Conservation (phyloP, 2,888 invertebrate species). For the Xanthostigma xanthostigma region DNA sequence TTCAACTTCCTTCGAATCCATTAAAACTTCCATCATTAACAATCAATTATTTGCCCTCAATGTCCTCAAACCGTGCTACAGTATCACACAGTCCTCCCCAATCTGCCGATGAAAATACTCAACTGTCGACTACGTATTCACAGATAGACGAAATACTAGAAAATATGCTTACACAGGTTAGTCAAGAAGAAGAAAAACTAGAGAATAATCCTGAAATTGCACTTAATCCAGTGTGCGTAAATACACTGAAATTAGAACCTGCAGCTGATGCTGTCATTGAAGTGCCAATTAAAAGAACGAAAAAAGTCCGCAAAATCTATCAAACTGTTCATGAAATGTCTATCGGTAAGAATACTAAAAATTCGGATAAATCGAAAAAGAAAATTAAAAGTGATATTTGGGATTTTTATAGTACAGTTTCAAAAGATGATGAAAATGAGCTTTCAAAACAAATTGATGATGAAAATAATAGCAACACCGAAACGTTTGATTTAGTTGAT, state of each 20-base stretch:
- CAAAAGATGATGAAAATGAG: not conserved
- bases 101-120: too few relatives aligned
- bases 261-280: constrained; percentile 27
- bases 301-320: constrained; percentile 19
- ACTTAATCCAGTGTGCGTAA: constrained; percentile 18
- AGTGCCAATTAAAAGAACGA: constrained; percentile 25
- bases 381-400: not conserved
- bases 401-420: not conserved
- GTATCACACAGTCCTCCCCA: too few relatives aligned
- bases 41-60: too few relatives aligned
- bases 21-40: too few relatives aligned
- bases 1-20: too few relatives aligned
- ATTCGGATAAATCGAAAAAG: not conserved
- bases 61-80: too few relatives aligned
- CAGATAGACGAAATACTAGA: constrained; percentile 29
- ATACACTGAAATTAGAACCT: constrained; percentile 24
- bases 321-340: constrained; percentile 23
- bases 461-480: not conserved
- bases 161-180: constrained; percentile 28
- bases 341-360: constrained; percentile 10
- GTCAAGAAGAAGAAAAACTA: constrained; percentile 25
- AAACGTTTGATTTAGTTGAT: too few relatives aligned
- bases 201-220: constrained; percentile 21
- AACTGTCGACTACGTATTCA: constrained; percentile 17
- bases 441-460: not conserved